Base-by-base conservation (phyloP, 1,140 invertebrate species). In the Cherax destructor region DNA sequence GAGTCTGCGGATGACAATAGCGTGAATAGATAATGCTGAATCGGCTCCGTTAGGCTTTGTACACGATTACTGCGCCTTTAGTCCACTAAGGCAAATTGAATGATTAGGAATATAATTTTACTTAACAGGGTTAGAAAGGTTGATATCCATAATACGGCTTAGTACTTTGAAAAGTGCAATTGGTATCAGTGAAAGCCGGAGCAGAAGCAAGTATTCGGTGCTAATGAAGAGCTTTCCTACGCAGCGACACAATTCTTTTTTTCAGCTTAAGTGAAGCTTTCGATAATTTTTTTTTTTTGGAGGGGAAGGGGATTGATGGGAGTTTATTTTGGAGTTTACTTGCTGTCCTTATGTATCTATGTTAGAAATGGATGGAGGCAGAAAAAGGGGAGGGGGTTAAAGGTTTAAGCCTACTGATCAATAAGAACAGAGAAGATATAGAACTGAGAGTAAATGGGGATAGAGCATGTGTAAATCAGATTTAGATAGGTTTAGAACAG, bases 51-150 rank as follows among this genome's bases (percentile, higher is more conserved):
- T 52, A 80, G 56, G 78, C 77, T 88, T 81, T 65, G 78, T 24
- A 80, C 86, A 50, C 86, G 86, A 79, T 88, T 80, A 88, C 76
- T 9, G 86, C 30, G 77, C 77, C 77, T 88, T 69, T 79, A 79
- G 61, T 69, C 41, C 61, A 69, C 86, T 65, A 77, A 81, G 61
- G 77, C 86, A 88, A 81, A 79, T 81, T 88, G 86, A 88, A 88
- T 80, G 77, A 88, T 88, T 88, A 88, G 80, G 77, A 80, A 80
- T 88, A 88, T 88, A 79, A 88, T 88, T 88, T 88, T 79, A 65
- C 86, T 88, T 30, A 80, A 80, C 77, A 81, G 77, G 41, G 76
- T 88, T 88, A 65, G 69, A 65, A 88, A 80, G 78, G 76, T 76
- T 80, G 77, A 80, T 88, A 81, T 88, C 86, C 77, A 81, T 88